Conservation (phyloP, 2,113 vertebrate genomes). For the Petaurus breviceps region DNA sequence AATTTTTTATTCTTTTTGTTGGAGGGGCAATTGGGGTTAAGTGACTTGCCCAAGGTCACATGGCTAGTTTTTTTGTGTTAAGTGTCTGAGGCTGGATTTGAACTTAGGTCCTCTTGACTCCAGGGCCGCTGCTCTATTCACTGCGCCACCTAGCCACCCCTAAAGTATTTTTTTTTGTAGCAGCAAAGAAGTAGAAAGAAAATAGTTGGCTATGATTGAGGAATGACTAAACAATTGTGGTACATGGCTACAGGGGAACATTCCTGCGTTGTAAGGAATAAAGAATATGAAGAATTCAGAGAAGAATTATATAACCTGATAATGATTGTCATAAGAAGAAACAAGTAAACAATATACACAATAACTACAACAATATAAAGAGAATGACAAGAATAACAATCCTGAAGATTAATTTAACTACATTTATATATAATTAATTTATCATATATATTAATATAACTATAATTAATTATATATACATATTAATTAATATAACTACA, state of each 20-base stretch:
- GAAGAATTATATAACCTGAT: neutral
- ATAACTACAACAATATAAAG: neutral
- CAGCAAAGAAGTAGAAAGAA: neutral
- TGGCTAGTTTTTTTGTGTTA: too few species aligned
- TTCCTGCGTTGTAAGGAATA: neutral
- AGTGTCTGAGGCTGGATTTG: too few species aligned
- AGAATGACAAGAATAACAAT: neutral
- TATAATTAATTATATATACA: too few species aligned
- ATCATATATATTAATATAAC: too few species aligned
- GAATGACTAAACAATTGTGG: neutral
- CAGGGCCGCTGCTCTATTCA: too few species aligned
- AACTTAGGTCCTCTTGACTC: too few species aligned
- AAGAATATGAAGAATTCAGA: neutral
- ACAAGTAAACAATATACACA: neutral
- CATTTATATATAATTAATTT: too few species aligned
- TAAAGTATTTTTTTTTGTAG: neutral
- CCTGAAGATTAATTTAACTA: too few species aligned
- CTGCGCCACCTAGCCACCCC: too few species aligned
- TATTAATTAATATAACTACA: too few species aligned
- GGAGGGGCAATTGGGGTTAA: too few species aligned
- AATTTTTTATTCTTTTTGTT: neutral
- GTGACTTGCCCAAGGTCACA: too few species aligned
- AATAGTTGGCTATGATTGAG: neutral
- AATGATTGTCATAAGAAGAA: neutral
- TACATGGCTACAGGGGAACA: neutral